phyloP scores from a whole-genome alignment of 1,140 invertebrate species.

The Trichoplusia ni region DNA sequence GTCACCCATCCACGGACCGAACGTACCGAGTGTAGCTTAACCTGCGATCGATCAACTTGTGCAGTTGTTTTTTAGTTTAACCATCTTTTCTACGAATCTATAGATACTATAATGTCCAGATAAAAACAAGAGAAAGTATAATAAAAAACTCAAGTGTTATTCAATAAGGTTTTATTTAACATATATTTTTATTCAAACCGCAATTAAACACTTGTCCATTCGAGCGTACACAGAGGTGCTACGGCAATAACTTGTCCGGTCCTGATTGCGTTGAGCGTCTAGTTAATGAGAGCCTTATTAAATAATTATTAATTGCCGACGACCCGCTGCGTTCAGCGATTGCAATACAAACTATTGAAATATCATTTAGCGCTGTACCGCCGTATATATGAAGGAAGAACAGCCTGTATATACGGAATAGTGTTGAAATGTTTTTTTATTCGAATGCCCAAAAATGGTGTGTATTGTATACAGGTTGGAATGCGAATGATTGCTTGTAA shows the following conservation, averaged over 20 bases:
- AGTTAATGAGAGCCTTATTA: conserved; percentile 41
- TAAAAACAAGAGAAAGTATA: no score
- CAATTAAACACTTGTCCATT: not conserved
- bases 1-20: no score
- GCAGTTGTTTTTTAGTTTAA: no score
- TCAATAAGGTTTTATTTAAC: no score
- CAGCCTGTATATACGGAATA: not conserved
- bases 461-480: no score
- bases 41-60: no score
- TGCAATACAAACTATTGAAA: conserved; percentile 35
- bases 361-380: conserved; percentile 32
- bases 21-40: no score
- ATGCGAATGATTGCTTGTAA: no score
- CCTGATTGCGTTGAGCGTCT: conserved; percentile 32
- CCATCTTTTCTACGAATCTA: no score
- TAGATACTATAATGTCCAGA: no score
- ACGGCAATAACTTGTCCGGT: conserved; percentile 25
- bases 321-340: conserved; percentile 39
- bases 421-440: not conserved
- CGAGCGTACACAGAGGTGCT: conserved; percentile 13
- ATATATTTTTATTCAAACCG: not conserved
- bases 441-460: no score
- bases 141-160: no score
- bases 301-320: conserved; percentile 42
- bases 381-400: not conserved